Percentiles rank a stretch among this genome's conserved stretches.
Conservation (phyloP, 2,888 invertebrate species). For the Drosophila paracracens region DNA sequence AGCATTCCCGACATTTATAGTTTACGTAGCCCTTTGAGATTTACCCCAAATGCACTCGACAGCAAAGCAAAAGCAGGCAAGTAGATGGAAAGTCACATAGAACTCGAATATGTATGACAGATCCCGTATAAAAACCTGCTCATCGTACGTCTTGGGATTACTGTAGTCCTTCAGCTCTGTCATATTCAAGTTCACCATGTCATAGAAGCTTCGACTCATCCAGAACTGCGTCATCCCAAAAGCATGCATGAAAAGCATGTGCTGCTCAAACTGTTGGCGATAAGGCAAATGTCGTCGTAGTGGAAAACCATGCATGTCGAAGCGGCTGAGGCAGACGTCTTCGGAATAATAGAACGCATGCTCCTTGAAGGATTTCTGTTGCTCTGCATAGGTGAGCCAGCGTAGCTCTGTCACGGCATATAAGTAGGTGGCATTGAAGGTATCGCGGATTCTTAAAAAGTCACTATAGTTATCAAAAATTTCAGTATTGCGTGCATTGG, state of each 20-base stretch:
- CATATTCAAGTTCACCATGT: slow-evolving; percentile 44
- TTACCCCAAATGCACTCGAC: slow-evolving; percentile 28
- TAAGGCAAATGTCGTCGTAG: slow-evolving; percentile 53
- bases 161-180: slow-evolving; percentile 41
- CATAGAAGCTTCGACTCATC: slow-evolving; percentile 39
- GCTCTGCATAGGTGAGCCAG: slow-evolving; percentile 57
- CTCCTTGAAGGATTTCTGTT: slow-evolving; percentile 52
- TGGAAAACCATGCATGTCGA: slow-evolving; percentile 34
- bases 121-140: slow-evolving; percentile 30
- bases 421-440: slow-evolving; percentile 50
- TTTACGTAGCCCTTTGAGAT: not conserved
- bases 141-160: not conserved
- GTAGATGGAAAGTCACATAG: slow-evolving; percentile 12
- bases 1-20: not conserved
- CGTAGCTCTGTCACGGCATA: slow-evolving; percentile 45
- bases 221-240: slow-evolving; percentile 46
- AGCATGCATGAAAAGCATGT: slow-evolving; percentile 41
- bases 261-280: slow-evolving; percentile 54
- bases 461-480: slow-evolving; percentile 27
- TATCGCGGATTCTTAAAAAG: slow-evolving; percentile 27
- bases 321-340: slow-evolving; percentile 40
- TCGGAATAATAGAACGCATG: slow-evolving; percentile 55
- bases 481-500: not conserved
- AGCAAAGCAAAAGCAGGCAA: slow-evolving; percentile 37
- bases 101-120: slow-evolving; percentile 40